phyloP scores from a whole-genome alignment of 1,140 invertebrate genomes.

The Drosophila littoralis region DNA sequence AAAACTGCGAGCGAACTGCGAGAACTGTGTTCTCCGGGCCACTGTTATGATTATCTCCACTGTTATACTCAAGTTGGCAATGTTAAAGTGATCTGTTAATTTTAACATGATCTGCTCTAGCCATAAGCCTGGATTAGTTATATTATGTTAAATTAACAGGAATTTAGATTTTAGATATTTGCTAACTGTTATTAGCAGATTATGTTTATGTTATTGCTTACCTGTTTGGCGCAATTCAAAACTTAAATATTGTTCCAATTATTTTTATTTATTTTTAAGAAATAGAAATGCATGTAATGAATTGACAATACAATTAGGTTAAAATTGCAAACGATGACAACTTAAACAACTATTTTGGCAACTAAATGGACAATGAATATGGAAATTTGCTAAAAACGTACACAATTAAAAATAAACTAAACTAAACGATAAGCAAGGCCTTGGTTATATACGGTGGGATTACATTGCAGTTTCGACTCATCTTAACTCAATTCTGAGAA shows the following conservation, averaged over 20 bases:
- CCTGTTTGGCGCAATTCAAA: neutral
- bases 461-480: constrained; percentile 34
- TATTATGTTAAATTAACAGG: no score
- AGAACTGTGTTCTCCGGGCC: neutral
- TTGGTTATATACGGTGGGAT: constrained; percentile 38
- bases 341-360: constrained; percentile 50
- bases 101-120: neutral
- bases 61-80: constrained; percentile 40
- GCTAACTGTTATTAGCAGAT: constrained; percentile 5
- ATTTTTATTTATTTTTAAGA: constrained; percentile 23
- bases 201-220: neutral
- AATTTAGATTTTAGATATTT: no score
- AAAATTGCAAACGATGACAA: constrained; percentile 39
- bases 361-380: constrained; percentile 18
- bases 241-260: neutral
- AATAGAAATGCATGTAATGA: constrained; percentile 3
- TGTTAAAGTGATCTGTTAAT: constrained; percentile 26
- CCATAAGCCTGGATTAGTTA: neutral
- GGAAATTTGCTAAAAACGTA: constrained; percentile 32
- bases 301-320: constrained; percentile 19
- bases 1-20: neutral
- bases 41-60: constrained; percentile 2
- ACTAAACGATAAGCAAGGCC: constrained; percentile 38
- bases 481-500: constrained; percentile 19
- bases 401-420: constrained; percentile 18